Percentiles rank a stretch among this genome's conserved stretches.
Evolutionary conservation across 2,888 invertebrate species (phyloP).

Genomic region (Seira sanloemensis): DNA sequence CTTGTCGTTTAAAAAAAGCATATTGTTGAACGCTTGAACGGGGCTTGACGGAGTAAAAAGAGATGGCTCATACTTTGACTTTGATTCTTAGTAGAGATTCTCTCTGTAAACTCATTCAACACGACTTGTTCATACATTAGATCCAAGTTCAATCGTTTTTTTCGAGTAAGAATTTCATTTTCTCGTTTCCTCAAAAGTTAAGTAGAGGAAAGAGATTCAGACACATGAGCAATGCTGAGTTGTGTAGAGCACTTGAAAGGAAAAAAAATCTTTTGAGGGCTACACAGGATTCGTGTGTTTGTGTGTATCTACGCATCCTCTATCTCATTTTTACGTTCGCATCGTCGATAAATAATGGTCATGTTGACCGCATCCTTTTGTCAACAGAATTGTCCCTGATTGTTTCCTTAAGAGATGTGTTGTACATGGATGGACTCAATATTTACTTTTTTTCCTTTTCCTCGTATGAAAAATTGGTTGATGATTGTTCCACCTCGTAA

Average conservation of each 20-base stretch:
- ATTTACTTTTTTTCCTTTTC: constrained; percentile 42
- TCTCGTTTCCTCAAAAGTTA: background rate
- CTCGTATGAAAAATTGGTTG: background rate
- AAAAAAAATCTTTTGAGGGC: constrained; percentile 12
- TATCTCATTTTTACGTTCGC: background rate
- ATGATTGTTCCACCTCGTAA: background rate
- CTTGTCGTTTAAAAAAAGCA: constrained; percentile 34
- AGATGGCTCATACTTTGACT: background rate
- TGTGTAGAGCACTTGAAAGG: constrained; percentile 12
- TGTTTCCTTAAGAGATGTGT: constrained; percentile 52
- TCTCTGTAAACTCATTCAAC: background rate
- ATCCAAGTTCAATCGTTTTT: background rate
- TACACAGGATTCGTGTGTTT: no score
- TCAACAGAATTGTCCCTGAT: constrained; percentile 66
- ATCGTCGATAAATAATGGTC: constrained; percentile 49
- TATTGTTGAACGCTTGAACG: no score
- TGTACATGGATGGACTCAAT: constrained; percentile 2
- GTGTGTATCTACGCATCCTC: background rate
- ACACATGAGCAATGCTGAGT: no score
- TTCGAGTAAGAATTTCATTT: background rate
- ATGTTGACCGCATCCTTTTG: constrained; percentile 66
- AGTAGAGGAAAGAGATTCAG: no score
- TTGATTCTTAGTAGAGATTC: background rate
- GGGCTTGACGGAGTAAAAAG: background rate
- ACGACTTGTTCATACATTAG: background rate